These are phyloP conservation scores for Cantharis flavilabris DNA, from an alignment of 2,888 invertebrate genomes.

Conservation along the genomic window DNA sequence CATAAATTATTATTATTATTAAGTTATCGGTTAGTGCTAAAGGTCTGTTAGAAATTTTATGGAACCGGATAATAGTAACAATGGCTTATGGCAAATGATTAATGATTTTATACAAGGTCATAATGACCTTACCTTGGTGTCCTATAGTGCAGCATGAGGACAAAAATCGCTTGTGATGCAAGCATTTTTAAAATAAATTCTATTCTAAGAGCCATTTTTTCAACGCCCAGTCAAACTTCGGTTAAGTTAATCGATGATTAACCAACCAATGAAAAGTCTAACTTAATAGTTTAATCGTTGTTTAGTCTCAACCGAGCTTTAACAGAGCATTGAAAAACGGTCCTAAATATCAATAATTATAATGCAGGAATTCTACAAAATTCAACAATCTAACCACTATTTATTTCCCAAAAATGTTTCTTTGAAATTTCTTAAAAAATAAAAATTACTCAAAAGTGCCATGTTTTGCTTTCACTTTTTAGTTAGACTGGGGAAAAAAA, in stretches of 20 bases:
- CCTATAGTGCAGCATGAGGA: conserved; percentile 53
- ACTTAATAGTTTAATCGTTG: too few species aligned
- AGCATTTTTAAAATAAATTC: conserved; percentile 28
- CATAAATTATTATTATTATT: too few species aligned
- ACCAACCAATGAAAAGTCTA: too few species aligned
- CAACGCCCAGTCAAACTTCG: too few species aligned
- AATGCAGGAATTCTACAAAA: not conserved
- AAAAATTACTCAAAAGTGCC: not conserved
- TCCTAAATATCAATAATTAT: not conserved
- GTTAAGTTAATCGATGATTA: too few species aligned
- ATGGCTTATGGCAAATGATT: not conserved
- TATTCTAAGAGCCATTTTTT: conserved; percentile 5
- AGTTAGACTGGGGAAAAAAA: too few species aligned
- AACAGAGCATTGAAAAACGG: too few species aligned
- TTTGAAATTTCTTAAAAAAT: not conserved
- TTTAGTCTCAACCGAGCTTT: too few species aligned
- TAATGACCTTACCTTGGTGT: conserved; percentile 53
- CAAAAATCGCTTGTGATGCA: conserved; percentile 49
- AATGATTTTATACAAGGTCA: conserved; percentile 20
- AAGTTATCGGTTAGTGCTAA: not conserved
- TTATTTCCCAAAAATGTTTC: not conserved
- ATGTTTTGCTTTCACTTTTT: too few species aligned
- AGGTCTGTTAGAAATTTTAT: not conserved
- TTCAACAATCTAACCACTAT: not conserved
- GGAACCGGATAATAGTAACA: not conserved